Evolutionary conservation across 2,113 vertebrate species (phyloP).

Genomic region (Lycaon pictus): DNA sequence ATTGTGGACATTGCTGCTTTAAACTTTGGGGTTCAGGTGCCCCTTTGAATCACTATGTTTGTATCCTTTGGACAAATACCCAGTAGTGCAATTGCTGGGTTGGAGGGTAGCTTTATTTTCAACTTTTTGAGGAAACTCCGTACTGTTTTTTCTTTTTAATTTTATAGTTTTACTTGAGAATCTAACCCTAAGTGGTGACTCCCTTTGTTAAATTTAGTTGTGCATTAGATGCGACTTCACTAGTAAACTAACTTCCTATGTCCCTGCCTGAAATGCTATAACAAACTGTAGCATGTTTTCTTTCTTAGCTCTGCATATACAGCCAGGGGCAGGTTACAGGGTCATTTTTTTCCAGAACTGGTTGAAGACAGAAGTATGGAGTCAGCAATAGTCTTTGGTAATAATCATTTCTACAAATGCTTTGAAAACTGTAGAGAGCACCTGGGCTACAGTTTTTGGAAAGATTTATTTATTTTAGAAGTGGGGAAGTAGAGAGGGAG

Average conservation of each 20-base stretch:
- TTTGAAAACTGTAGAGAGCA: background rate
- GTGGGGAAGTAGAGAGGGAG: background rate
- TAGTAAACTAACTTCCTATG: background rate
- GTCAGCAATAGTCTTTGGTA: background rate
- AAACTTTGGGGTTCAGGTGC: too few relatives aligned
- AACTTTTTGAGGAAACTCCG: too few relatives aligned
- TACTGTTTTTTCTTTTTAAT: background rate
- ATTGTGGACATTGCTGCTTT: too few relatives aligned
- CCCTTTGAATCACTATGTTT: too few relatives aligned
- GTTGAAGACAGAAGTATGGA: background rate
- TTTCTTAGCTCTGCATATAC: background rate
- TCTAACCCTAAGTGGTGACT: background rate
- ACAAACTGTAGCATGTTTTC: background rate
- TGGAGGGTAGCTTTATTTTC: too few relatives aligned
- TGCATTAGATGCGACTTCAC: background rate
- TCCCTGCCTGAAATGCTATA: background rate
- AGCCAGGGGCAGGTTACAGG: background rate
- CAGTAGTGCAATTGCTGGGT: too few relatives aligned
- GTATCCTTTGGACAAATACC: too few relatives aligned
- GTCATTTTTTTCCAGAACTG: background rate
- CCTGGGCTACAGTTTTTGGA: background rate
- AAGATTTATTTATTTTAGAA: background rate
- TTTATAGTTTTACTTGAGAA: background rate
- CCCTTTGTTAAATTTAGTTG: background rate
- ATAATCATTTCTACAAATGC: background rate